Evolutionary conservation across 2,888 invertebrate species (phyloP).

Genomic region (Palloptera scutellata): DNA sequence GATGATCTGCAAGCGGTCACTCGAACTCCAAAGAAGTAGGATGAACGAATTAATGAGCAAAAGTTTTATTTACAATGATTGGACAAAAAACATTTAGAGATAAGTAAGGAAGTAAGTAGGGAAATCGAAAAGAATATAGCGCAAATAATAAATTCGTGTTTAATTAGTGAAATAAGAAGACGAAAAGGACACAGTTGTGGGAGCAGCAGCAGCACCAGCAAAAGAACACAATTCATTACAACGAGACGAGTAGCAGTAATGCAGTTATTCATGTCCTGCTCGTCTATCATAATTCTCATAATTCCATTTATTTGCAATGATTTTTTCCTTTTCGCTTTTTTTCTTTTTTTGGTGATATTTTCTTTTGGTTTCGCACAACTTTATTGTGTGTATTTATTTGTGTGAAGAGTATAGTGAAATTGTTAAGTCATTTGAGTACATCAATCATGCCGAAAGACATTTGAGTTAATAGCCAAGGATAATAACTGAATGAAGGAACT

Average conservation of each 20-base stretch:
- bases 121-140: background rate
- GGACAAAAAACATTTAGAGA: slow-evolving; percentile 12
- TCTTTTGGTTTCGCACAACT: background rate
- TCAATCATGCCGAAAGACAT: slow-evolving; percentile 10
- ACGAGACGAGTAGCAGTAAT: no score
- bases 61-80: slow-evolving; percentile 31
- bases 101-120: background rate
- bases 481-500: background rate
- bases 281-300: background rate
- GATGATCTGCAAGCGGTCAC: no score
- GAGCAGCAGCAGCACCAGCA: no score
- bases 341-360: background rate
- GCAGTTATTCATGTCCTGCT: no score
- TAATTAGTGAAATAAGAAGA: slow-evolving; percentile 8
- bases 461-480: slow-evolving; percentile 12
- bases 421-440: slow-evolving; percentile 12
- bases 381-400: background rate
- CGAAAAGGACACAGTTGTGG: no score
- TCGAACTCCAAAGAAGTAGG: no score
- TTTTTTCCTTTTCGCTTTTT: background rate
- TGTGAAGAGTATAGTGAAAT: background rate
- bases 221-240: no score
- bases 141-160: background rate
- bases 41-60: slow-evolving; percentile 22
- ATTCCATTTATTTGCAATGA: background rate